Evolutionary conservation across 2,113 vertebrate species (phyloP).

Genomic region (Lophochroa leadbeateri): DNA sequence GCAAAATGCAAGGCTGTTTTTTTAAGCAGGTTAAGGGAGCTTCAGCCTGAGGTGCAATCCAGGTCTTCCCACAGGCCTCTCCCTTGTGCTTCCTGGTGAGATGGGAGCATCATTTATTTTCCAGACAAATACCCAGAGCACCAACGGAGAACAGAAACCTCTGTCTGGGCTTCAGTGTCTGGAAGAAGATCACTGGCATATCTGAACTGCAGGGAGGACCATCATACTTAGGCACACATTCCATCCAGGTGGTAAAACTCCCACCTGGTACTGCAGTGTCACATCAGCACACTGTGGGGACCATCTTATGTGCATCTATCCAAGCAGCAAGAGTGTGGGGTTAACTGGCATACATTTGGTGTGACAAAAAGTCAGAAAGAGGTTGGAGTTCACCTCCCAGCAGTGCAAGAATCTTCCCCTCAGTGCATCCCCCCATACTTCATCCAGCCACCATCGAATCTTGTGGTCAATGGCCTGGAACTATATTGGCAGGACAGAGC

Average conservation of each 20-base stretch:
- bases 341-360: background rate
- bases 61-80: background rate
- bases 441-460: rapidly evolving
- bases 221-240: background rate
- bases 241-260: background rate
- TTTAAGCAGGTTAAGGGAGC: background rate
- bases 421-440: background rate
- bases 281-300: background rate
- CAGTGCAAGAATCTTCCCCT: background rate
- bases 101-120: background rate
- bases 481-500: background rate
- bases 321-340: background rate
- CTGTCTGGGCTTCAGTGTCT: background rate
- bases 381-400: background rate
- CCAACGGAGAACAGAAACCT: background rate
- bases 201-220: background rate
- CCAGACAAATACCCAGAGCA: background rate
- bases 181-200: background rate
- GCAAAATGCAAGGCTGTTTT: background rate
- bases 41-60: background rate
- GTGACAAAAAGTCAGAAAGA: background rate
- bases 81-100: background rate
- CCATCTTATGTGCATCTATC: no score
- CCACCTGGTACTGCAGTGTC: rapidly evolving
- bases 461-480: rapidly evolving